phyloP scores from a whole-genome alignment of 2,113 vertebrate species.

The Petaurus breviceps region DNA sequence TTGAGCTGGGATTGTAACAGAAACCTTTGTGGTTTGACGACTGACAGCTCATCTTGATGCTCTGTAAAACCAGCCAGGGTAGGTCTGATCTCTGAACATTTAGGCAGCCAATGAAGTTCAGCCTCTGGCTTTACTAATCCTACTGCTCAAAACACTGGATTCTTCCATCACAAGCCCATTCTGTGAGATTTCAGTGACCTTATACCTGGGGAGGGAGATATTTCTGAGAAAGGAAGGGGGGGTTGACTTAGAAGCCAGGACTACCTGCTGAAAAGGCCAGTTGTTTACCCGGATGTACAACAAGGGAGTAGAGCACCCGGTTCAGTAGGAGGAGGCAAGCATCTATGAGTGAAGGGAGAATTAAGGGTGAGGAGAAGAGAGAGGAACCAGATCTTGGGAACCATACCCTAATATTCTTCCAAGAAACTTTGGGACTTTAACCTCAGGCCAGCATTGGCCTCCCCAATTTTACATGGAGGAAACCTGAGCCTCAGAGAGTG shows the following conservation, averaged over 20 bases:
- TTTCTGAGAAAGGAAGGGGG: neutral
- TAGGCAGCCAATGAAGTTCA: neutral
- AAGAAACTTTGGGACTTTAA: neutral
- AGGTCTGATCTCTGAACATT: neutral
- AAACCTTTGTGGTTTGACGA: neutral
- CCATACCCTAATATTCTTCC: neutral
- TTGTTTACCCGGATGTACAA: conserved; percentile 53
- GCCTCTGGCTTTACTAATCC: neutral
- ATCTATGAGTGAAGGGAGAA: conserved; percentile 5
- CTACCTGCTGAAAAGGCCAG: conserved; percentile 56
- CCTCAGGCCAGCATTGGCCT: neutral
- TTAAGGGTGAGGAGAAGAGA: neutral
- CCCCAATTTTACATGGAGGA: neutral
- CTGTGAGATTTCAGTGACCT: conserved; percentile 11
- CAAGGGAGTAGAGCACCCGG: conserved; percentile 4
- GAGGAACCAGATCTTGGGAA: neutral
- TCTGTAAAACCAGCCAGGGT: neutral
- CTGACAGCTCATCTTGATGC: neutral
- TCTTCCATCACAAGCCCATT: conserved; percentile 37
- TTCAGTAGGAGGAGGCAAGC: conserved; percentile 27
- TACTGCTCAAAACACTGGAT: neutral
- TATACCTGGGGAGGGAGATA: conserved; percentile 27
- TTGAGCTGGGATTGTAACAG: neutral
- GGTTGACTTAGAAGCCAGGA: conserved; percentile 45
- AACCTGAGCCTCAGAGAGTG: neutral